A percentile compares a stretch with the other conserved stretches of the same genome.
These are phyloP conservation scores for Semotilus atromaculatus DNA, from an alignment of 2,797 vertebrate genomes.

Conservation along the genomic window DNA sequence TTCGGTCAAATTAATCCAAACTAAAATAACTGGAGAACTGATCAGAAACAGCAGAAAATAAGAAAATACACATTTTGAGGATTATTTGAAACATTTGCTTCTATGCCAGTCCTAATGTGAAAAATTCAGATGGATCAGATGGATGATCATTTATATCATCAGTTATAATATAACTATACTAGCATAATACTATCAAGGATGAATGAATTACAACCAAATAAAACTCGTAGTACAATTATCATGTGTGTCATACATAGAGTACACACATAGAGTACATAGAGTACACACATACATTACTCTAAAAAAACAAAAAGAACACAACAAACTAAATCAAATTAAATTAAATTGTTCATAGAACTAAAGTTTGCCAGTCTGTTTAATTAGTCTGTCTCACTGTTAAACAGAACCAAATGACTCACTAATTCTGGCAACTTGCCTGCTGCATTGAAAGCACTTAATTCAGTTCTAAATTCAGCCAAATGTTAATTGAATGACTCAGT, in stretches of 20 bases:
- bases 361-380: not conserved
- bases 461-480: not conserved
- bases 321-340: not conserved
- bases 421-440: not conserved
- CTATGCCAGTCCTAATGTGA: not conserved
- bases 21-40: not conserved
- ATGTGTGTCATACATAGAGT: not conserved
- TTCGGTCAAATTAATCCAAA: not conserved
- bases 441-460: no score
- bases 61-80: not conserved
- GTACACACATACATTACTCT: no score
- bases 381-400: not conserved
- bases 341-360: not conserved
- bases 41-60: not conserved
- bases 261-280: no score
- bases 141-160: not conserved
- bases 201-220: not conserved
- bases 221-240: not conserved
- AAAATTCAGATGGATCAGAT: no score
- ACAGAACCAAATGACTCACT: not conserved
- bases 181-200: not conserved
- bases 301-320: not conserved
- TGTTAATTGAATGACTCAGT: not conserved
- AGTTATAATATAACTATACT: not conserved
- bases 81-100: constrained; percentile 7